phyloP scores from a whole-genome alignment of 2,113 vertebrate genomes.

The Plectropomus leopardus region DNA sequence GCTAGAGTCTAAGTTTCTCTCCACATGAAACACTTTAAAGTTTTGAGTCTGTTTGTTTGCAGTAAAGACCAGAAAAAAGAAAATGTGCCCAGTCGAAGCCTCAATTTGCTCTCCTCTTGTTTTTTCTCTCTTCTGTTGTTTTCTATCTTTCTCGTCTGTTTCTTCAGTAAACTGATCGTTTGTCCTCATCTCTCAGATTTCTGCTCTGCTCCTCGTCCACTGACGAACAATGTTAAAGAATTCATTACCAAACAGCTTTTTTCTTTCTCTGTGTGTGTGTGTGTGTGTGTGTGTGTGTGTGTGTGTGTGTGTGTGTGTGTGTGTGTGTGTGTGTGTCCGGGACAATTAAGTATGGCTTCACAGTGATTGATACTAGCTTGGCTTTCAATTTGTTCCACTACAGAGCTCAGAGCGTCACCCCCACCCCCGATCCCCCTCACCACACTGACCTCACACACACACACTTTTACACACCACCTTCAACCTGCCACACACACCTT shows the following conservation, averaged over 20 bases:
- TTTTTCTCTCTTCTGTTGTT: background rate
- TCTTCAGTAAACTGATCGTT: background rate
- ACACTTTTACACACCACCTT: background rate
- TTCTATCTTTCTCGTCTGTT: background rate
- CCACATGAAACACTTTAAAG: no score
- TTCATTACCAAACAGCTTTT: constrained; percentile 86
- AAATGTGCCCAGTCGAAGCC: no score
- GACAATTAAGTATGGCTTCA: constrained; percentile 98
- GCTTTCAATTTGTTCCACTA: constrained; percentile 99
- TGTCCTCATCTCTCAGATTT: background rate
- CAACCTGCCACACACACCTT: constrained; percentile 13
- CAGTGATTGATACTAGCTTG: constrained; percentile 98
- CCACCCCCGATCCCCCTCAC: background rate
- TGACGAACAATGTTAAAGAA: constrained; percentile 9
- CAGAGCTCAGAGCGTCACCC: constrained; percentile 82
- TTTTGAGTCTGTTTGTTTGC: no score
- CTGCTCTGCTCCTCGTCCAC: background rate
- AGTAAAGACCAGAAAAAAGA: no score
- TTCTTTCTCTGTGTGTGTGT: background rate
- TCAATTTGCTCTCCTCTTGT: no score
- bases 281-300: background rate
- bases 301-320: constrained; percentile 55
- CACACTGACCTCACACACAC: constrained; percentile 47
- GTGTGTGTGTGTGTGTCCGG: constrained; percentile 92
- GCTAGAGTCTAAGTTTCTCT: no score